phyloP scores from a whole-genome alignment of 2,113 vertebrate genomes.

The Notiomystis cincta region DNA sequence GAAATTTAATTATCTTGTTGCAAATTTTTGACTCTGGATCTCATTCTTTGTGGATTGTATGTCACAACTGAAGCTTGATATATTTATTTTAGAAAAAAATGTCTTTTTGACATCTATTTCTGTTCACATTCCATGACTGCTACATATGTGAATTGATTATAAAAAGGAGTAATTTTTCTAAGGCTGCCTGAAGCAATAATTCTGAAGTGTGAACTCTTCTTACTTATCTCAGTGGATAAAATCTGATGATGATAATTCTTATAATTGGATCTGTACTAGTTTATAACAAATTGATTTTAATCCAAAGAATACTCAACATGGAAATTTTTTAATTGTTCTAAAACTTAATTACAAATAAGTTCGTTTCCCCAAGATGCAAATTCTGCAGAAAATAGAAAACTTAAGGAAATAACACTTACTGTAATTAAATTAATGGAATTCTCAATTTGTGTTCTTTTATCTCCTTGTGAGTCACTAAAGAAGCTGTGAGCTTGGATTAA shows the following conservation, averaged over 20 bases:
- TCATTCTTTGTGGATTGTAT: not conserved
- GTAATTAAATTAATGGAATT: not conserved
- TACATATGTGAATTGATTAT: not conserved
- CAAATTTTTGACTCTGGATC: not conserved
- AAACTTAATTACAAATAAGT: not conserved
- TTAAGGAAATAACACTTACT: not conserved
- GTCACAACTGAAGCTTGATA: not conserved
- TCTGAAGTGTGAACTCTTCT: not conserved
- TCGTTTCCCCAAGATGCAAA: not conserved
- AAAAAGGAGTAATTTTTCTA: not conserved
- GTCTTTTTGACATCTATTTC: not conserved
- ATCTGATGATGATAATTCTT: conserved; percentile 10
- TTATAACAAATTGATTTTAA: not conserved
- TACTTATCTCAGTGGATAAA: not conserved
- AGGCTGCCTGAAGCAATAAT: conserved; percentile 6
- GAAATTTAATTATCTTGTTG: not conserved
- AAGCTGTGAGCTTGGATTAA: not conserved
- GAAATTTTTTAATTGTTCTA: not conserved
- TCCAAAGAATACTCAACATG: not conserved
- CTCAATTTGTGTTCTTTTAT: not conserved
- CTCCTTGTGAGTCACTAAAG: not conserved
- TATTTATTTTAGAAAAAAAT: not conserved
- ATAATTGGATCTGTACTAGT: not conserved
- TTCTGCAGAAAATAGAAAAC: not conserved
- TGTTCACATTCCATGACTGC: not conserved